These are phyloP conservation scores for Epizoanthus illoricatus DNA, from an alignment of 92 coral and sea anemone genomes.

Conservation along the genomic window DNA sequence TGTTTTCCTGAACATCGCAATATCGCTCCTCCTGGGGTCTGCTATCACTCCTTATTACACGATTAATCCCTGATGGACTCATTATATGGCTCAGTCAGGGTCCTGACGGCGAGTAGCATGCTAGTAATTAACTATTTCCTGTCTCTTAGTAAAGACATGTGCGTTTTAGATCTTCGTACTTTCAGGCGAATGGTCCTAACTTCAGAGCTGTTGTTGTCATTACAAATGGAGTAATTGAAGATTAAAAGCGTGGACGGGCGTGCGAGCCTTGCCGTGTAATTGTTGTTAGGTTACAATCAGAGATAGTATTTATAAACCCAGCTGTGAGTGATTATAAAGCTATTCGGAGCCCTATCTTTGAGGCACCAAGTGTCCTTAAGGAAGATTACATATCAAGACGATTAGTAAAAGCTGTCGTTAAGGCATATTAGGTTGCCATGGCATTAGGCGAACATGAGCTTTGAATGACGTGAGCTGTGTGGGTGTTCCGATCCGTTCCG, in stretches of 20 bases:
- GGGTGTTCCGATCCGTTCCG: not conserved
- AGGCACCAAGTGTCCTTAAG: no score
- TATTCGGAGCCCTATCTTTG: not conserved
- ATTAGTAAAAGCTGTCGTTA: not conserved
- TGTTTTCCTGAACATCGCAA: not conserved
- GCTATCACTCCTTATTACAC: not conserved
- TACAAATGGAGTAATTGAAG: not conserved
- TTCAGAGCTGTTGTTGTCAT: not conserved
- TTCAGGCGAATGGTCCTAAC: not conserved
- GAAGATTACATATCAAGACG: not conserved
- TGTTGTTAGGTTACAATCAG: not conserved
- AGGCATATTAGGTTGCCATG: not conserved
- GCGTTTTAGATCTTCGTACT: not conserved
- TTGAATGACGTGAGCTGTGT: not conserved
- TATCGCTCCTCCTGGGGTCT: not conserved
- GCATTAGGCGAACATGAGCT: not conserved
- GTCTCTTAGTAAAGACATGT: conserved; percentile 1
- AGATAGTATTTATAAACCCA: conserved; percentile 19
- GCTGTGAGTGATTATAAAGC: conserved; percentile 22
- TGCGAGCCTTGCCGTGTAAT: conserved; percentile 1
- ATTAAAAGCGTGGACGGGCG: not conserved
- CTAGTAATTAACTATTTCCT: conserved; percentile 28
- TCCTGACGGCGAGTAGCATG: conserved; percentile 27
- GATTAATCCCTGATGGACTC: conserved; percentile 28
- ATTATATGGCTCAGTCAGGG: conserved; percentile 30